Conservation (phyloP, 2,797 vertebrate species). For the Carduelis carduelis region DNA sequence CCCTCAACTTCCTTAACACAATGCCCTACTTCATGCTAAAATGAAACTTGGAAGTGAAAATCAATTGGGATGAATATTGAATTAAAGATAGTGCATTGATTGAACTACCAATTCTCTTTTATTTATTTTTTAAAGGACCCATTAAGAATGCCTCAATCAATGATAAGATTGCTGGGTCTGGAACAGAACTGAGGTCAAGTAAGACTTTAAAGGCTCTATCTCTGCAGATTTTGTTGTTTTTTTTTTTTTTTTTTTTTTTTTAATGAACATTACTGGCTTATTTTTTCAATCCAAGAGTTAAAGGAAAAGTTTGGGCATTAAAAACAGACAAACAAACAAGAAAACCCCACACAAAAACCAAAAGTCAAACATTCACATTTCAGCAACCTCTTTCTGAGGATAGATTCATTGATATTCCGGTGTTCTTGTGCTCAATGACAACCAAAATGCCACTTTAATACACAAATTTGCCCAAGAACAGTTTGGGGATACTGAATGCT, state of each 20-base stretch:
- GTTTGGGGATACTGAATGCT: neutral
- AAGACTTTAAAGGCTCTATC: neutral
- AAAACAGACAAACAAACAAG: neutral
- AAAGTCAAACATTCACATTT: neutral
- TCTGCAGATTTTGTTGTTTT: neutral
- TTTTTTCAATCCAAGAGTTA: neutral
- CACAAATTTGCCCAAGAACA: neutral
- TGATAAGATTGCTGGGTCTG: neutral
- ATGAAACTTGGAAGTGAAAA: conserved; percentile 38
- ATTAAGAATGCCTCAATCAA: neutral
- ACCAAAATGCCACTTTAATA: neutral
- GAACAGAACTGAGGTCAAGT: neutral
- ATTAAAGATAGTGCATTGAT: conserved; percentile 7
- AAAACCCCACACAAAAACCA: neutral
- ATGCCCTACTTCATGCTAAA: conserved; percentile 12
- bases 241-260: neutral
- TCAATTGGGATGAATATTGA: conserved; percentile 27
- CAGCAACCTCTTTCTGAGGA: neutral
- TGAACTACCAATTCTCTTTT: neutral
- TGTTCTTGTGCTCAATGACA: neutral
- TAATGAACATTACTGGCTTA: neutral
- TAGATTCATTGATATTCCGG: neutral
- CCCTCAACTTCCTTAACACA: conserved; percentile 49
- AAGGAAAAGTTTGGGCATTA: neutral
- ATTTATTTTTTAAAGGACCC: neutral